These are phyloP conservation scores for Daktulosphaira vitifoliae DNA, from an alignment of 1,140 invertebrate genomes.

Conservation along the genomic window DNA sequence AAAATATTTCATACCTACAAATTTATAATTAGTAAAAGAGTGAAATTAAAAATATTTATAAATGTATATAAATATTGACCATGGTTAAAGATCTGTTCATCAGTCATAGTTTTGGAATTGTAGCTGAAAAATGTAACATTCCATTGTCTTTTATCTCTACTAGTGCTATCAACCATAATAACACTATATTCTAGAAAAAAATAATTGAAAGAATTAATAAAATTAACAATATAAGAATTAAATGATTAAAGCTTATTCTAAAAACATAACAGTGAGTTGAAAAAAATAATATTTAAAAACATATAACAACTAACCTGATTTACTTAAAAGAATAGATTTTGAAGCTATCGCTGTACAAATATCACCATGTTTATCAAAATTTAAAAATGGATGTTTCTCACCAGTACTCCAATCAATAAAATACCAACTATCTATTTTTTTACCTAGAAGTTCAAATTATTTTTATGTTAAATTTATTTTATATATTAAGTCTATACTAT, in stretches of 20 bases:
- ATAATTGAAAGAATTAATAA: constrained; percentile 4
- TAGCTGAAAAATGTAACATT: constrained; percentile 93
- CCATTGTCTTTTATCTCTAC: constrained; percentile 71
- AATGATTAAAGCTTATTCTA: no score
- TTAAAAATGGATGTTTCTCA: constrained; percentile 67
- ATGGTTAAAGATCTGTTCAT: constrained; percentile 68
- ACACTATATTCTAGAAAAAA: constrained; percentile 75
- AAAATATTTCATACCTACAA: constrained; percentile 53
- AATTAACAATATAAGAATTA: constrained; percentile 18
- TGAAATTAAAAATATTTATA: neutral
- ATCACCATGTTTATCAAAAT: constrained; percentile 54
- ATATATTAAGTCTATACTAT: no score
- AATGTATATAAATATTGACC: constrained; percentile 49
- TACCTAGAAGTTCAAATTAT: constrained; percentile 48
- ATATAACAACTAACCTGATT: constrained; percentile 51
- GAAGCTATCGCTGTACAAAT: constrained; percentile 56
- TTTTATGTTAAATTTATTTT: no score
- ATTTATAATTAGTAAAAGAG: constrained; percentile 8
- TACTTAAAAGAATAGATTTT: constrained; percentile 61
- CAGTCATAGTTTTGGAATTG: constrained; percentile 62
- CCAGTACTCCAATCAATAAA: constrained; percentile 86
- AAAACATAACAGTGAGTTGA: no score
- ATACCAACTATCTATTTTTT: constrained; percentile 93
- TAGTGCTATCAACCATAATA: constrained; percentile 81
- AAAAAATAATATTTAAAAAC: constrained; percentile 30